Evolutionary conservation across 2,888 invertebrate species (phyloP).

Genomic region (Arge pagana): DNA sequence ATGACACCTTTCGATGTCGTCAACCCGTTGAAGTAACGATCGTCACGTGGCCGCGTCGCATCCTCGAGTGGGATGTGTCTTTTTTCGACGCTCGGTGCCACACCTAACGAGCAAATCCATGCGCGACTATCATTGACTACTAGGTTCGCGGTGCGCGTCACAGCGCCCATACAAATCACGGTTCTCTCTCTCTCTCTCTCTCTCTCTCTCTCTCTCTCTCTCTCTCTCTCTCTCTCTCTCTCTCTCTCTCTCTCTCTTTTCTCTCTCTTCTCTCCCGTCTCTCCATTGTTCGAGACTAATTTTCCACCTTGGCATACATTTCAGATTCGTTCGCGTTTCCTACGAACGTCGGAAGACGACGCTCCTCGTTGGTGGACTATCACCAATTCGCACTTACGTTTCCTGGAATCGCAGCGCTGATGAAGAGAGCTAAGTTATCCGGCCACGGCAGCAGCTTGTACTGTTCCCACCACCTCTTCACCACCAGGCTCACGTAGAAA

Average conservation of each 20-base stretch:
- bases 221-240: too few species aligned
- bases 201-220: too few species aligned
- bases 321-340: not conserved
- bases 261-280: too few species aligned
- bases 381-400: conserved; percentile 80
- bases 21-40: conserved; percentile 27
- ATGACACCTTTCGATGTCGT: conserved; percentile 53
- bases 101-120: conserved; percentile 8
- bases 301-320: conserved; percentile 16
- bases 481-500: conserved; percentile 91
- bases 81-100: conserved; percentile 6
- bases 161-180: conserved; percentile 14
- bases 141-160: not conserved
- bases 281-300: conserved; percentile 2
- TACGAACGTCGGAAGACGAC: not conserved
- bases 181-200: too few species aligned
- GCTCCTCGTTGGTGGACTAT: too few species aligned
- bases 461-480: conserved; percentile 95
- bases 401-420: conserved; percentile 89
- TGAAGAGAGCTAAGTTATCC: conserved; percentile 88
- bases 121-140: not conserved
- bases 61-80: not conserved
- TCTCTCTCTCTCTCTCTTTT: too few species aligned
- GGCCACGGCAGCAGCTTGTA: conserved; percentile 93
- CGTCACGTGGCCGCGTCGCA: conserved; percentile 8